Evolutionary conservation across 2,113 vertebrate genomes (phyloP).

Genomic region (Microtus montanus): DNA sequence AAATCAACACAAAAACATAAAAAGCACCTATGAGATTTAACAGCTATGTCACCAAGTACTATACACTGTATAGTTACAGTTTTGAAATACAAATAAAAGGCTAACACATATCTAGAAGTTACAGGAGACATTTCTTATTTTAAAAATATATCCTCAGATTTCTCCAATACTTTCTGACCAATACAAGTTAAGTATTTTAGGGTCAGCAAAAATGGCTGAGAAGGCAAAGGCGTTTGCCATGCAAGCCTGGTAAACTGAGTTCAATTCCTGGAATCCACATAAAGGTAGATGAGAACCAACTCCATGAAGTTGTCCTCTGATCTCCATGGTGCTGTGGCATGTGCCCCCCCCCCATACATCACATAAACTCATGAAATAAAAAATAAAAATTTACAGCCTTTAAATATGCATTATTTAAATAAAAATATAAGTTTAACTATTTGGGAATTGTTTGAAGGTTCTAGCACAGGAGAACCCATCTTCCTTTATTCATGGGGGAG

Average conservation of each 20-base stretch:
- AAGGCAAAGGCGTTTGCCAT: too few species aligned
- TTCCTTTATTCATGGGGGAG: background rate
- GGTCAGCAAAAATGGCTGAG: background rate
- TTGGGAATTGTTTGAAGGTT: background rate
- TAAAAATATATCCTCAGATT: background rate
- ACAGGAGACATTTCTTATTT: background rate
- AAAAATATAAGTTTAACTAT: background rate
- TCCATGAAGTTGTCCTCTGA: background rate
- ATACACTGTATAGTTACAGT: background rate
- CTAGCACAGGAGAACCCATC: background rate
- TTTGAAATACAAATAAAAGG: background rate
- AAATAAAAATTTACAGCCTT: background rate
- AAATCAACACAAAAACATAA: background rate
- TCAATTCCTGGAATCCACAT: background rate
- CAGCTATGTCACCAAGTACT: background rate
- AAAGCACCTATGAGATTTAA: background rate
- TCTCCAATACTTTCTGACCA: background rate
- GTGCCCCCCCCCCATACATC: background rate
- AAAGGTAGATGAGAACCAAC: background rate
- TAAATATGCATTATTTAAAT: background rate
- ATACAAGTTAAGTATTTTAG: slow-evolving; percentile 1
- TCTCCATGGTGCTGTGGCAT: background rate
- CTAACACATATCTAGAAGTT: slow-evolving; percentile 9
- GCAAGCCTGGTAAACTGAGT: background rate
- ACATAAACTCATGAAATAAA: background rate